A percentile compares a stretch with the other conserved stretches of the same genome.
phyloP scores from a whole-genome alignment of 1,140 invertebrate genomes.

The Zaprionus africanus region DNA sequence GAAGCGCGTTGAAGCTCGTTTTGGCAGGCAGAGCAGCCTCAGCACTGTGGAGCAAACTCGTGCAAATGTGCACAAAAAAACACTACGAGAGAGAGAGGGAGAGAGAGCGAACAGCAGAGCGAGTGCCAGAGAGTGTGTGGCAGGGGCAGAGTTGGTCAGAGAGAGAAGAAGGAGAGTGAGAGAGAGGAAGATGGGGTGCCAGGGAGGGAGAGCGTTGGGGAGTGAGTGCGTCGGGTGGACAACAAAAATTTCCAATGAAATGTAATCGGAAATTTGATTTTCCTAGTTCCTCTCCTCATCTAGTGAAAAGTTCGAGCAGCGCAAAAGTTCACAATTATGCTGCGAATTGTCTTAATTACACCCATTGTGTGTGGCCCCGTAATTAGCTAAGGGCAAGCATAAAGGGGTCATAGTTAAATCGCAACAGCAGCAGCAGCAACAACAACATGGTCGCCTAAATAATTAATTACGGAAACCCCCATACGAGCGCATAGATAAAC shows the following conservation, averaged over 20 bases:
- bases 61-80: conserved; percentile 12
- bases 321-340: neutral
- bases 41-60: conserved; percentile 29
- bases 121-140: neutral
- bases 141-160: no score
- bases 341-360: conserved; percentile 4
- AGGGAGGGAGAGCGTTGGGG: neutral
- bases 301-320: neutral
- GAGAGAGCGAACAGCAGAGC: neutral
- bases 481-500: conserved; percentile 29
- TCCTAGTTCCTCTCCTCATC: neutral
- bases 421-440: conserved; percentile 48
- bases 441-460: conserved; percentile 52
- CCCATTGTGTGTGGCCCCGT: conserved; percentile 54
- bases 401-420: conserved; percentile 62
- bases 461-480: conserved; percentile 61
- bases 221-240: conserved; percentile 16
- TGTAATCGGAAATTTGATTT: conserved; percentile 10
- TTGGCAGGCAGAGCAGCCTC: conserved; percentile 15
- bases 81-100: neutral
- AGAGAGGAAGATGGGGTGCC: neutral
- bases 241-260: conserved; percentile 1
- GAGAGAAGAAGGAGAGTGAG: neutral
- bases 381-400: conserved; percentile 72
- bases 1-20: conserved; percentile 21